Conservation (phyloP, 2,797 vertebrate species). For the Holocentrus rufus region DNA sequence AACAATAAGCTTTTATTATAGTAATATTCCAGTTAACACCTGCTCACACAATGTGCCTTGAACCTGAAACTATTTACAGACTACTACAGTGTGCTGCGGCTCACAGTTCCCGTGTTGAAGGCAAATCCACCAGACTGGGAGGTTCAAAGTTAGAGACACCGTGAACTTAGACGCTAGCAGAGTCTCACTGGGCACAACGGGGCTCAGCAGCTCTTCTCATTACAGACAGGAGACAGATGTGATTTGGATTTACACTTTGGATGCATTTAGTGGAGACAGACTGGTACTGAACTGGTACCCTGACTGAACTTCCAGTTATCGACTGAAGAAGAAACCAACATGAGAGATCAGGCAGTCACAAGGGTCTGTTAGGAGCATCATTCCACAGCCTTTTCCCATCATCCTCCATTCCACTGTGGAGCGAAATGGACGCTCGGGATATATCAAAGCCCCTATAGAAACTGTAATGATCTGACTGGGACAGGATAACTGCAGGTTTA, state of each 20-base stretch:
- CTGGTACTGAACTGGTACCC: background rate
- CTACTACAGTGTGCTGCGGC: slow-evolving; percentile 62
- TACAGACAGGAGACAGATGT: background rate
- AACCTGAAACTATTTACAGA: slow-evolving; percentile 75
- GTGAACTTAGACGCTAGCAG: background rate
- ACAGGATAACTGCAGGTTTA: background rate
- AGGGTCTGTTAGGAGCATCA: no score
- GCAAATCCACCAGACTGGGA: slow-evolving; percentile 44
- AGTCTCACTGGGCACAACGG: background rate
- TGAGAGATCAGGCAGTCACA: no score
- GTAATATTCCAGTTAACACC: slow-evolving; percentile 69
- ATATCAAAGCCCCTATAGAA: background rate
- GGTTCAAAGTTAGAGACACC: background rate
- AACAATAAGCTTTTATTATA: slow-evolving; percentile 75
- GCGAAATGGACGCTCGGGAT: no score
- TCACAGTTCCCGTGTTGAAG: slow-evolving; percentile 65
- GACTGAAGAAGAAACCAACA: no score
- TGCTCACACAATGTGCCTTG: slow-evolving; percentile 67
- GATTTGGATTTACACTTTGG: background rate
- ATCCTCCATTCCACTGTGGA: no score
- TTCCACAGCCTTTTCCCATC: no score
- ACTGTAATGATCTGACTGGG: background rate
- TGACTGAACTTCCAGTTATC: background rate
- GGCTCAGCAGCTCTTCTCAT: background rate
- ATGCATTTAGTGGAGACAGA: background rate